Conservation (phyloP, 2,113 vertebrate species). For the Psilopsiagon aymara region DNA sequence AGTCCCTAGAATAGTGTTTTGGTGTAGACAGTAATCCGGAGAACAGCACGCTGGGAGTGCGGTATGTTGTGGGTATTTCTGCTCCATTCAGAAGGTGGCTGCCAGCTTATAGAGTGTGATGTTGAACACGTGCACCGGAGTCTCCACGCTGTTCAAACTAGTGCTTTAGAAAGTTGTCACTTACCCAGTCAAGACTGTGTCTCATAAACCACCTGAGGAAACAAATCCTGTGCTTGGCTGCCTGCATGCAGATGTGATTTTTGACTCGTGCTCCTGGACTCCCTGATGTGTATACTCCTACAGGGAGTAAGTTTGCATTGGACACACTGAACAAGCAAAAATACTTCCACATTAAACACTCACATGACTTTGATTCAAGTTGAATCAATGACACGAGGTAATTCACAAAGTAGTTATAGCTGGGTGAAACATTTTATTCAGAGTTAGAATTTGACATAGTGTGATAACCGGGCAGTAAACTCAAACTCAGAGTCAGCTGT, state of each 20-base stretch:
- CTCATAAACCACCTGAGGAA: neutral
- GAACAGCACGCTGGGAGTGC: rapidly evolving
- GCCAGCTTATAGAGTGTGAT: neutral
- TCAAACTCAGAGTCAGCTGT: conserved; percentile 3
- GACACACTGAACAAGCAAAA: neutral
- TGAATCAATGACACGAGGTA: neutral
- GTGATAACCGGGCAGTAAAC: conserved; percentile 37
- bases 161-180: neutral
- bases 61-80: neutral
- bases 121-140: rapidly evolving
- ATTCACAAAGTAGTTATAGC: neutral
- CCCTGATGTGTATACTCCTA: neutral
- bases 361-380: neutral
- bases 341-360: neutral
- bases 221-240: neutral
- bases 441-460: neutral
- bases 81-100: neutral
- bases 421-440: neutral
- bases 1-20: neutral
- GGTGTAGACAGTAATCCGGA: neutral
- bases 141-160: neutral
- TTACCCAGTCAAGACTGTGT: neutral
- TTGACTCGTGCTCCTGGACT: neutral
- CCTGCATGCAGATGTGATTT: neutral
- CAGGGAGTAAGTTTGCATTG: neutral